These are phyloP conservation scores for Lepilemur septentrionalis DNA, from an alignment of 2,797 vertebrate species.

Conservation along the genomic window DNA sequence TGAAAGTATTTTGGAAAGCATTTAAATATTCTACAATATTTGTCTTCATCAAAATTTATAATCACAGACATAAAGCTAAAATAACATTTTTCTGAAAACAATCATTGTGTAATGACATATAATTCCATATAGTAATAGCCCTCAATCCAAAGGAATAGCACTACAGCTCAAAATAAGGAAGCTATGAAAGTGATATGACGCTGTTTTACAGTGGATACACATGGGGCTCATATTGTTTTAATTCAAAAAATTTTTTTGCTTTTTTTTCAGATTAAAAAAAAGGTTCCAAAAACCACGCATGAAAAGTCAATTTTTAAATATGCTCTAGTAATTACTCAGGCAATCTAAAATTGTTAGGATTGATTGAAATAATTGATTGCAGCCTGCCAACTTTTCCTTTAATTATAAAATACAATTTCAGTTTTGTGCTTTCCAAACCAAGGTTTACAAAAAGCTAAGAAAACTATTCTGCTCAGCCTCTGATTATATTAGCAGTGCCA, in stretches of 20 bases:
- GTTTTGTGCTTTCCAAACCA: constrained; percentile 84
- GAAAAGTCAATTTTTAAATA: constrained; percentile 72
- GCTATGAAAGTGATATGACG: neutral
- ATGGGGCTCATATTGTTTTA: constrained; percentile 47
- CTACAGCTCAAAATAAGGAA: neutral
- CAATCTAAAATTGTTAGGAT: constrained; percentile 74
- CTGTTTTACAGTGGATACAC: neutral
- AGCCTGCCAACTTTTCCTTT: constrained; percentile 74
- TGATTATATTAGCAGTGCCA: constrained; percentile 92
- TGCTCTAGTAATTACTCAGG: constrained; percentile 69
- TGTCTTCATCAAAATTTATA: constrained; percentile 33
- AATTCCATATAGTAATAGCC: neutral
- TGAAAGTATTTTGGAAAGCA: neutral
- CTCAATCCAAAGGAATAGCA: constrained; percentile 47
- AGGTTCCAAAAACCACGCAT: constrained; percentile 42
- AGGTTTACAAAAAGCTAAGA: constrained; percentile 85
- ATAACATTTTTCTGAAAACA: neutral
- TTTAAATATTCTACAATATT: neutral
- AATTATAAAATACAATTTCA: constrained; percentile 91
- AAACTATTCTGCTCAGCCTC: constrained; percentile 88
- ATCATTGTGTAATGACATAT: constrained; percentile 2
- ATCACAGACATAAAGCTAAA: constrained; percentile 25
- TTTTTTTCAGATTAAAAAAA: constrained; percentile 21
- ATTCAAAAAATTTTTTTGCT: constrained; percentile 49
- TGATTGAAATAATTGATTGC: constrained; percentile 79